phyloP scores from a whole-genome alignment of 37 sponge, comb jelly and placozoan genomes.

The Theonella swinhoei region DNA sequence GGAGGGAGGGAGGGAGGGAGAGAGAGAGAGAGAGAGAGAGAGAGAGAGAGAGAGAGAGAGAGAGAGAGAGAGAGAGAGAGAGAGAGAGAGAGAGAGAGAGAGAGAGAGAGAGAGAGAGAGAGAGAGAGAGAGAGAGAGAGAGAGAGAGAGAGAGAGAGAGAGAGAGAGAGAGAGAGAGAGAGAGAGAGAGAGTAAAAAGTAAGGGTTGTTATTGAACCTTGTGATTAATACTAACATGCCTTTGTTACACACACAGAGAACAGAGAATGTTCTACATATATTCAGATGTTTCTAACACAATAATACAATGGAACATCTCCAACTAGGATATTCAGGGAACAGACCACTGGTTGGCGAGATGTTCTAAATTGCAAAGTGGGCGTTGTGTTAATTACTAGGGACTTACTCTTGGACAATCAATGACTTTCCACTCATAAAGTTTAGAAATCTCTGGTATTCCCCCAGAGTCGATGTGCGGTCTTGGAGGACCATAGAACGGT shows the following conservation, averaged over 20 bases:
- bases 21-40: neutral
- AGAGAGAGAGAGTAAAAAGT: neutral
- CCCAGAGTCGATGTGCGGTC: neutral
- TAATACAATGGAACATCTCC: no score
- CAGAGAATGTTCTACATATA: no score
- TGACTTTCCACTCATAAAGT: neutral
- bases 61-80: neutral
- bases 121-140: neutral
- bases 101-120: neutral
- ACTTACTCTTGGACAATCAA: neutral
- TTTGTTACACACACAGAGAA: no score
- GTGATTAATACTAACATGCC: no score
- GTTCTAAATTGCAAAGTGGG: no score
- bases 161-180: neutral
- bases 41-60: neutral
- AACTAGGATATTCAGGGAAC: no score
- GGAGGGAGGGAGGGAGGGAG: conserved; percentile 1
- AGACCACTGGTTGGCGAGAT: no score
- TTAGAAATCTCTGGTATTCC: neutral
- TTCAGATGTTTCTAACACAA: no score
- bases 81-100: neutral
- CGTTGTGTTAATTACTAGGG: no score
- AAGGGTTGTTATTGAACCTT: no score
- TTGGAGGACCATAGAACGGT: conserved; percentile 11
- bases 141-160: neutral